phyloP scores from a whole-genome alignment of 2,888 invertebrate genomes.

The Campoplex capitator region DNA sequence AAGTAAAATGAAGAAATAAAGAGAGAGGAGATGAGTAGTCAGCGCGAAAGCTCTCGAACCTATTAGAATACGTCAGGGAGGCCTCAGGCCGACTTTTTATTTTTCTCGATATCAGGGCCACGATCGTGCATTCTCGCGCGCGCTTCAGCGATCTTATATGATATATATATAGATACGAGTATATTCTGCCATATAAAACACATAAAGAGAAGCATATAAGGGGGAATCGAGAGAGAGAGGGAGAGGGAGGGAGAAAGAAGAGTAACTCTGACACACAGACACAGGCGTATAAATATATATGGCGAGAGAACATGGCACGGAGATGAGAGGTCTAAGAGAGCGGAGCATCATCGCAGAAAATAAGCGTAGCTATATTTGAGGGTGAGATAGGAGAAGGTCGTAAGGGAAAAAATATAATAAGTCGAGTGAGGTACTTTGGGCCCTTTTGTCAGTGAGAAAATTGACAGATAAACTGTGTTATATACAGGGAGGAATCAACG shows the following conservation, averaged over 20 bases:
- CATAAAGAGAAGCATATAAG: constrained; percentile 64
- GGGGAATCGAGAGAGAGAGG: constrained; percentile 4
- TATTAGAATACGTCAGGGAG: constrained; percentile 79
- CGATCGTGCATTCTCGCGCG: constrained; percentile 70
- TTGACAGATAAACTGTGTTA: neutral
- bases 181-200: constrained; percentile 35
- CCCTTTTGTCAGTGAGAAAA: constrained; percentile 7
- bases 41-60: constrained; percentile 73
- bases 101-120: constrained; percentile 64
- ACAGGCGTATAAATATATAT: neutral
- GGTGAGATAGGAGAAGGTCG: constrained; percentile 1
- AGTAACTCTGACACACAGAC: neutral
- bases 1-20: neutral
- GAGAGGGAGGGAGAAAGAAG: constrained; percentile 5
- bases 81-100: constrained; percentile 70
- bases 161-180: constrained; percentile 6
- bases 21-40: constrained; percentile 51
- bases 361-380: neutral
- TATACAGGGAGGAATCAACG: constrained; percentile 47
- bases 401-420: neutral
- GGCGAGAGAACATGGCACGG: constrained; percentile 13
- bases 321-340: constrained; percentile 63
- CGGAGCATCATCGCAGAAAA: constrained; percentile 55
- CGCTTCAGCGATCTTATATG: constrained; percentile 45
- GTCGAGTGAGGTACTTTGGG: neutral